Evolutionary conservation across 2,888 invertebrate species (phyloP).

Genomic region (Pseudococcus viburni): DNA sequence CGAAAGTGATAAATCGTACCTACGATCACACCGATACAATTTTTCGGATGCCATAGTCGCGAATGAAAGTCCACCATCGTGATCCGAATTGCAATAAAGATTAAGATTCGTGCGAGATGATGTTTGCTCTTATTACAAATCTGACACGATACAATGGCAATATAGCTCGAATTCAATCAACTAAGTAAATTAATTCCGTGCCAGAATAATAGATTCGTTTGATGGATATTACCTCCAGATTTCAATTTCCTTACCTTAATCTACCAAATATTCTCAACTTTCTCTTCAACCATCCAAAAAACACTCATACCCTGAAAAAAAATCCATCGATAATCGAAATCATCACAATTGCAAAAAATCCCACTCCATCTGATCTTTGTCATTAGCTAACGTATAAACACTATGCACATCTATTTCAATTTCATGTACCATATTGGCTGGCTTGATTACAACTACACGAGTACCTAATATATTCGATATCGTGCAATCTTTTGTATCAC

Average conservation of each 20-base stretch:
- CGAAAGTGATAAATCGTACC: too few species aligned
- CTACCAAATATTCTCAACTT: background rate
- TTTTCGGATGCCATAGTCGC: too few species aligned
- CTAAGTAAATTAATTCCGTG: slow-evolving; percentile 15
- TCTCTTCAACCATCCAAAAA: background rate
- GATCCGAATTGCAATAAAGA: too few species aligned
- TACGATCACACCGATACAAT: too few species aligned
- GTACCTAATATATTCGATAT: slow-evolving; percentile 30
- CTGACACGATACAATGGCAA: background rate
- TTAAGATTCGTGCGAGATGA: background rate
- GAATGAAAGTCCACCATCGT: too few species aligned
- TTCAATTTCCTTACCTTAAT: background rate
- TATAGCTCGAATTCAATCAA: background rate
- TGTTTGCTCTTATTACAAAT: background rate
- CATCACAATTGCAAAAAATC: background rate
- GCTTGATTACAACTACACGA: slow-evolving; percentile 2
- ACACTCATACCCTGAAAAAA: background rate
- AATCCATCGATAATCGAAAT: background rate
- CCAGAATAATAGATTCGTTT: background rate
- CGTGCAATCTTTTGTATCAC: slow-evolving; percentile 51
- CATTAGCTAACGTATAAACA: background rate
- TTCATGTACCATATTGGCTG: slow-evolving; percentile 24
- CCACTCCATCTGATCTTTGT: background rate
- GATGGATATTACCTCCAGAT: background rate
- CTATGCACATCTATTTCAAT: background rate